phyloP scores from a whole-genome alignment of 2,113 vertebrate species.

The Solea senegalensis region DNA sequence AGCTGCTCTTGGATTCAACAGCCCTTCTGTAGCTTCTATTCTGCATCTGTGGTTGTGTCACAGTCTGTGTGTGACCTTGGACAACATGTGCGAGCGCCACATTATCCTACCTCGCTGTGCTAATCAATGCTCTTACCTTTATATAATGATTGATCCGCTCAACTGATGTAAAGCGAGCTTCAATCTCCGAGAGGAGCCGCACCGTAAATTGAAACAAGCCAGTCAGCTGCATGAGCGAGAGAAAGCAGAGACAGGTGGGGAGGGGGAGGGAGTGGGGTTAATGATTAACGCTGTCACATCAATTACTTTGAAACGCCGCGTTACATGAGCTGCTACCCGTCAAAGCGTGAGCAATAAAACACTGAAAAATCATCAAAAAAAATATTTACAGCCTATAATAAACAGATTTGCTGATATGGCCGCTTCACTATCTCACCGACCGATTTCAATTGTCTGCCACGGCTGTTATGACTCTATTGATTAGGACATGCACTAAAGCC shows the following conservation, averaged over 20 bases:
- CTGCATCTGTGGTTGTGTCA: neutral
- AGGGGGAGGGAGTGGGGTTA: constrained; percentile 10
- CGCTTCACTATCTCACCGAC: constrained; percentile 13
- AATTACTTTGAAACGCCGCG: constrained; percentile 26
- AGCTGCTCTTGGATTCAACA: too few species aligned
- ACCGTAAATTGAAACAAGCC: constrained; percentile 87
- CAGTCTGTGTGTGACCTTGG: constrained; percentile 11
- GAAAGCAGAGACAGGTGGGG: constrained; percentile 14
- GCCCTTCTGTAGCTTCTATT: neutral
- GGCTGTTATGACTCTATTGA: neutral
- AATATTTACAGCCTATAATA: constrained; percentile 13
- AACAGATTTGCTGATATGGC: constrained; percentile 33
- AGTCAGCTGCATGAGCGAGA: constrained; percentile 74
- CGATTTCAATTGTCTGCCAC: constrained; percentile 22
- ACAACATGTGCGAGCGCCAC: constrained; percentile 17
- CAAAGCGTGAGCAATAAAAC: constrained; percentile 16
- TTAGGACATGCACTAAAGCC: constrained; percentile 12
- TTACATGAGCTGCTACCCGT: neutral
- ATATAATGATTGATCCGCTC: constrained; percentile 88
- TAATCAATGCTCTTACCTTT: constrained; percentile 71
- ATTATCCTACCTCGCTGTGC: constrained; percentile 22
- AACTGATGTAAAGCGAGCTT: constrained; percentile 87
- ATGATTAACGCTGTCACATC: constrained; percentile 33
- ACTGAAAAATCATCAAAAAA: neutral
- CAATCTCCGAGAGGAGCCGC: constrained; percentile 83